Conservation (phyloP, 2,113 vertebrate genomes). For the Psilopsiagon aymara region DNA sequence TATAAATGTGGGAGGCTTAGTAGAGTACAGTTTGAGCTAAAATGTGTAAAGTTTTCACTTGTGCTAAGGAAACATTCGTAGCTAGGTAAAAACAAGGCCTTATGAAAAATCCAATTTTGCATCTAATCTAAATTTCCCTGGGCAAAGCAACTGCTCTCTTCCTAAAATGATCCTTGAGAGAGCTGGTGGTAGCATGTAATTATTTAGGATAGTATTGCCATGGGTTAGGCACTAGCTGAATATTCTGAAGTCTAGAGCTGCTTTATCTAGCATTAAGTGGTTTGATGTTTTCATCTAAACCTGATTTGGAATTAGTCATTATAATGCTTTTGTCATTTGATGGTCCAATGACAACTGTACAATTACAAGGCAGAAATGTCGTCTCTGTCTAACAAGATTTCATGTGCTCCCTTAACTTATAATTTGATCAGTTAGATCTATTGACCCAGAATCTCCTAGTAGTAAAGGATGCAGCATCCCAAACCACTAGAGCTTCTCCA, state of each 20-base stretch:
- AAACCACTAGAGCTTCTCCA: neutral
- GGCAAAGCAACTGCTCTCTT: constrained; percentile 56
- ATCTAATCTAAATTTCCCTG: constrained; percentile 60
- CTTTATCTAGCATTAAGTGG: neutral
- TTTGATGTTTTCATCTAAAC: neutral
- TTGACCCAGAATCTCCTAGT: neutral
- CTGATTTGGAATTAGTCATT: neutral
- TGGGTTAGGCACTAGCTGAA: neutral
- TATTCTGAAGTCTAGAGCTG: neutral
- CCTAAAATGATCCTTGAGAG: neutral
- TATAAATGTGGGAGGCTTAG: constrained; percentile 57
- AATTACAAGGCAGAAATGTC: neutral
- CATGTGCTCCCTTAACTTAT: neutral
- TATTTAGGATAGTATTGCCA: neutral
- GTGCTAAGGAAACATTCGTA: constrained; percentile 60
- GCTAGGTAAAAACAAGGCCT: constrained; percentile 67
- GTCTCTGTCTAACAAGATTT: neutral
- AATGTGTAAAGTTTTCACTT: constrained; percentile 69
- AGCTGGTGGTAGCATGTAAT: neutral
- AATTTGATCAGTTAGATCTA: neutral
- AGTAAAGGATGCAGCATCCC: neutral
- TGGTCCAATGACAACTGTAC: neutral
- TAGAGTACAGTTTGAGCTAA: constrained; percentile 65
- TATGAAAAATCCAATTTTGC: constrained; percentile 60
- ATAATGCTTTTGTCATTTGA: neutral